Conservation (phyloP, 2,797 vertebrate species). For the Notolabrus celidotus region DNA sequence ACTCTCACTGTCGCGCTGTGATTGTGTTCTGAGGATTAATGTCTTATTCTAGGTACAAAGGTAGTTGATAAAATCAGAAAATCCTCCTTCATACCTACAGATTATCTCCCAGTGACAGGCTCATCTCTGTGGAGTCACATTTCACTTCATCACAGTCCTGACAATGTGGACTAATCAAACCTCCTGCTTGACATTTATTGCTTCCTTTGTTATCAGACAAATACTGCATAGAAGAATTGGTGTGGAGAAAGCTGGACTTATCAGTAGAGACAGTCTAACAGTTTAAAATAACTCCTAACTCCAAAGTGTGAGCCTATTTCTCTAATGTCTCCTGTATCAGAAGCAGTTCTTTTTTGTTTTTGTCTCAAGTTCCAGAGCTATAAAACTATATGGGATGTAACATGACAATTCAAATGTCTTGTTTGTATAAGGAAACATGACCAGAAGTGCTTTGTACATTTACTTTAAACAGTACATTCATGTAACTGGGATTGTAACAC, state of each 20-base stretch:
- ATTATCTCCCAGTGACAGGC: background rate
- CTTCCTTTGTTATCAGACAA: background rate
- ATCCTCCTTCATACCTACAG: background rate
- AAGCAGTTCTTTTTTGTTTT: background rate
- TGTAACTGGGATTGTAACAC: too few relatives aligned
- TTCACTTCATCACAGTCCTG: background rate
- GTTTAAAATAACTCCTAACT: background rate
- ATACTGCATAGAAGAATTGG: background rate
- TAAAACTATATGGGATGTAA: too few relatives aligned
- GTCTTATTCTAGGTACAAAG: background rate
- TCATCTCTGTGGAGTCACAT: background rate
- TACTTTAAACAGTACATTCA: too few relatives aligned
- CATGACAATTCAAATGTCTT: too few relatives aligned
- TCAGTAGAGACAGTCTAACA: background rate
- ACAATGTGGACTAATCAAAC: background rate
- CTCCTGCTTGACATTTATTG: background rate
- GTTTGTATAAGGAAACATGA: too few relatives aligned
- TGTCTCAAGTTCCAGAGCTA: too few relatives aligned
- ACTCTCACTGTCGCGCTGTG: background rate
- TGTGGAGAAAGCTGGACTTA: background rate
- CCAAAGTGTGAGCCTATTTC: background rate
- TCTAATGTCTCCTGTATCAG: background rate
- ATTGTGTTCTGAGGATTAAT: slow-evolving; percentile 11
- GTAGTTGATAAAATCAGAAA: background rate
- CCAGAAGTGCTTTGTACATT: too few relatives aligned